Percentiles rank a stretch among this genome's conserved stretches.
These are phyloP conservation scores for Ailurus styani DNA, from an alignment of 2,113 vertebrate genomes.

Conservation along the genomic window DNA sequence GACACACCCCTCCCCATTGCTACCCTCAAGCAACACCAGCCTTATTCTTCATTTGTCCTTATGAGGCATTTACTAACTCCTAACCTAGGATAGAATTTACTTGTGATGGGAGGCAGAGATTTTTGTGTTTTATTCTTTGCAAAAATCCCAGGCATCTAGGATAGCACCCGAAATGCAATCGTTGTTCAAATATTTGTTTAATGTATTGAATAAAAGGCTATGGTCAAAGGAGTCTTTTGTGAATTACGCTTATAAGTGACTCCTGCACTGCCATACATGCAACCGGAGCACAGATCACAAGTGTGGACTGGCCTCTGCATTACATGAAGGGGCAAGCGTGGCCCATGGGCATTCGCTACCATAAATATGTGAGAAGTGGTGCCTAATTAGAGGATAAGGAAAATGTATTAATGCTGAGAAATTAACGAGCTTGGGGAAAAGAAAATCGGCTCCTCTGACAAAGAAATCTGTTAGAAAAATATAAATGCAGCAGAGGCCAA, in stretches of 20 bases:
- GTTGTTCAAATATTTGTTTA: constrained; percentile 19
- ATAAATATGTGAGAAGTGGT: constrained; percentile 54
- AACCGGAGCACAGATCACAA: neutral
- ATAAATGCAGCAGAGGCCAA: constrained; percentile 49
- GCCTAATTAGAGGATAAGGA: constrained; percentile 73
- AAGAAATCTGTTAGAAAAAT: constrained; percentile 40
- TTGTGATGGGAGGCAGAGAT: neutral
- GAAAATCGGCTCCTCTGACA: constrained; percentile 53
- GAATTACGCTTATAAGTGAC: neutral
- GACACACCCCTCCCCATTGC: accelerated
- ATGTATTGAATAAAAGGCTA: neutral
- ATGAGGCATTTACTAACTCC: neutral
- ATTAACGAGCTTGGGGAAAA: constrained; percentile 66
- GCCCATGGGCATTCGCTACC: neutral
- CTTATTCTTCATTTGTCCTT: neutral
- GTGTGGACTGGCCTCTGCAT: neutral
- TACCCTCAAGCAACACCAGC: neutral
- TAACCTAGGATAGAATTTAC: neutral
- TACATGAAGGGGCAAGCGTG: neutral
- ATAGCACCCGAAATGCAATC: neutral
- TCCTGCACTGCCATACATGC: accelerated
- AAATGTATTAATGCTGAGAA: constrained; percentile 67
- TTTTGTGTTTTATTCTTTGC: neutral
- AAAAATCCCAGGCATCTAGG: neutral
- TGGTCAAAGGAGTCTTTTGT: neutral